Conservation (phyloP, 92 coral and sea anemone genomes). For the Isaurus tuberculatus region DNA sequence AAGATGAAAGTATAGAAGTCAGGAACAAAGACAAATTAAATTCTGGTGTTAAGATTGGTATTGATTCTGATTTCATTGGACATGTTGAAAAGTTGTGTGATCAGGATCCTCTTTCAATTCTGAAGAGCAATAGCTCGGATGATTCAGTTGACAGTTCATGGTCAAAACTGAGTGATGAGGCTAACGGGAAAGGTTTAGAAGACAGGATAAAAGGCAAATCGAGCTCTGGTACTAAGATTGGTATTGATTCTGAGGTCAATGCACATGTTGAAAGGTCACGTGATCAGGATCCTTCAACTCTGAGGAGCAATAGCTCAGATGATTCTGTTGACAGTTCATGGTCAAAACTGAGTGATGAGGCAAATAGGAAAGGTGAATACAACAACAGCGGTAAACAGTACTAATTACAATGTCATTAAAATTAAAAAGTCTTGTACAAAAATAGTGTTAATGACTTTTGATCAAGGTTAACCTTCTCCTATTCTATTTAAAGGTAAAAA, state of each 20-base stretch:
- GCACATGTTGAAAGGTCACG: constrained; percentile 17
- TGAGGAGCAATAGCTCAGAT: constrained; percentile 63
- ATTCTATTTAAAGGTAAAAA: too few species aligned
- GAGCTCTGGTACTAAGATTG: background rate
- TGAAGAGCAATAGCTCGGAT: constrained; percentile 62
- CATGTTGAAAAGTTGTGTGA: constrained; percentile 27
- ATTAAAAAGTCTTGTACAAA: too few species aligned
- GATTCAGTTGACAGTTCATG: constrained; percentile 88
- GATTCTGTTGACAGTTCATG: constrained; percentile 88
- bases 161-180: constrained; percentile 86
- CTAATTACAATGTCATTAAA: too few species aligned
- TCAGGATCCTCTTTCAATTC: constrained; percentile 15
- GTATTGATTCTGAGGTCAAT: background rate
- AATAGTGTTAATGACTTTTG: too few species aligned
- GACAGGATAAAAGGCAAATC: background rate
- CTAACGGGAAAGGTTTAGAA: constrained; percentile 37
- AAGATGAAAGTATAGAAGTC: background rate
- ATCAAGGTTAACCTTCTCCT: too few species aligned
- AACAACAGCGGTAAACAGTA: too few species aligned
- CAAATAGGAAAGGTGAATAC: constrained; percentile 37
- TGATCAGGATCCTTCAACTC: constrained; percentile 19
- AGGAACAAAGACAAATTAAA: background rate
- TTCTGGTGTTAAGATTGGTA: background rate
- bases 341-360: constrained; percentile 86
- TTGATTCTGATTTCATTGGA: background rate